Conservation (phyloP, 2,113 vertebrate species). For the Tricholaema leucomelas region DNA sequence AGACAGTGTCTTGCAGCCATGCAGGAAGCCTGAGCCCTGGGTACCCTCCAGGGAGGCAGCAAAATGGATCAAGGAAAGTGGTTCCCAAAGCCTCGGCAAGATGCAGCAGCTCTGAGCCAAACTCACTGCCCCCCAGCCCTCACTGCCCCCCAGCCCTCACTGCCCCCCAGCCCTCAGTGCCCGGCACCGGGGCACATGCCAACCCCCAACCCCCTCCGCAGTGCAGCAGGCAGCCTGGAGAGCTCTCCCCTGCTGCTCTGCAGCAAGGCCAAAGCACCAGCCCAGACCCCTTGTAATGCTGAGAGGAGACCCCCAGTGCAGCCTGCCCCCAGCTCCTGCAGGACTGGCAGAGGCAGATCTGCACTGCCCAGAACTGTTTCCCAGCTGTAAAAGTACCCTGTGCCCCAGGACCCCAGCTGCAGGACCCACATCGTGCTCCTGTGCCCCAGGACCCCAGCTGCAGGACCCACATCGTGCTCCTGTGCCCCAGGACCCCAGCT, state of each 20-base stretch:
- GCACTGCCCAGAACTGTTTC: background rate
- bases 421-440: background rate
- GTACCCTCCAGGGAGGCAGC: background rate
- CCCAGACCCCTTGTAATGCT: too few relatives aligned
- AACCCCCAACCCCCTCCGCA: accelerated
- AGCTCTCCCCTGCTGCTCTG: background rate
- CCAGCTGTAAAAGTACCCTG: background rate
- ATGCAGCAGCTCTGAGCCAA: background rate
- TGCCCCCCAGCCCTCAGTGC: background rate
- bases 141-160: background rate
- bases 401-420: background rate
- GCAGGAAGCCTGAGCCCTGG: background rate
- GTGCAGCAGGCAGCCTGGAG: background rate
- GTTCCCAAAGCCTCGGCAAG: background rate
- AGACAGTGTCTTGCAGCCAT: background rate
- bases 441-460: too few relatives aligned
- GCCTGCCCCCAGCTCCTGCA: too few relatives aligned
- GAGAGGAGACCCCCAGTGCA: too few relatives aligned
- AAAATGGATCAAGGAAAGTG: background rate
- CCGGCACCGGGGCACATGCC: background rate
- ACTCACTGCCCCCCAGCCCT: background rate
- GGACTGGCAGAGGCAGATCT: background rate
- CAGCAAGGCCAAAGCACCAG: background rate
- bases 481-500: too few relatives aligned
- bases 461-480: too few relatives aligned